Base-by-base conservation (phyloP, 2,888 invertebrate genomes). In the Homarus gammarus region DNA sequence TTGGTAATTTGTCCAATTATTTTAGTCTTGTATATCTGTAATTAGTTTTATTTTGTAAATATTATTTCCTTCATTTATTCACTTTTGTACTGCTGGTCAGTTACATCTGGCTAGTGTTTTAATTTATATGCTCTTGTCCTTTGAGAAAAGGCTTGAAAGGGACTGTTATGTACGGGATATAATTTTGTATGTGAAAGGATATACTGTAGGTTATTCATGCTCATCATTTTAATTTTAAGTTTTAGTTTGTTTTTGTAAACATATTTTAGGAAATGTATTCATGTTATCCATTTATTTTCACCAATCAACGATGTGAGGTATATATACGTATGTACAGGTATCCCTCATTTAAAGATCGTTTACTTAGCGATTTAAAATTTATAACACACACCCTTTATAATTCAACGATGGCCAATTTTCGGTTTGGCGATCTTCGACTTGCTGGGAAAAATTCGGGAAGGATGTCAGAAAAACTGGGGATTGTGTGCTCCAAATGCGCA, bases 1-100 rank as follows among this genome's bases (percentile, higher is more conserved):
- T 75, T 75, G 75, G 75, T 75, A 44, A 27, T 44, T 49, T 75
- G 75, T 75, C 8, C 40, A 12, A 31, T 75, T 75, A 18, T 73
- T 44, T 27, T 40, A 44, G n/a, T 75, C 75, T 44, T 75, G 49
- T 31, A 75, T n/a, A 49, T 75, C 75, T 75, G 75, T 75, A 40
- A 64, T 49, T 75, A 40, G n/a, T 75, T 44, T 44, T 15, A 27
- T 15, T 40, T 49, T 75, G 75, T 75, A 75, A 44, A 75, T 75
- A 75, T 73, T 36, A 27, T 73, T 38, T 73, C 36, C 36, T 70
- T 70, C 18, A 5, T 2, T 27, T 70, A 33, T 27, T 33, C 36
- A 31, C n/a, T 70, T 31, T 70, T 64, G 22, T 70, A 33, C 36
- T 70, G 3, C 27, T 31, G 31, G 70, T 33, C 70, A 70, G n/a